Percentiles rank a stretch among this genome's conserved stretches.
These are phyloP conservation scores for Takifugu ocellatus DNA, from an alignment of 2,797 vertebrate genomes.

Conservation along the genomic window DNA sequence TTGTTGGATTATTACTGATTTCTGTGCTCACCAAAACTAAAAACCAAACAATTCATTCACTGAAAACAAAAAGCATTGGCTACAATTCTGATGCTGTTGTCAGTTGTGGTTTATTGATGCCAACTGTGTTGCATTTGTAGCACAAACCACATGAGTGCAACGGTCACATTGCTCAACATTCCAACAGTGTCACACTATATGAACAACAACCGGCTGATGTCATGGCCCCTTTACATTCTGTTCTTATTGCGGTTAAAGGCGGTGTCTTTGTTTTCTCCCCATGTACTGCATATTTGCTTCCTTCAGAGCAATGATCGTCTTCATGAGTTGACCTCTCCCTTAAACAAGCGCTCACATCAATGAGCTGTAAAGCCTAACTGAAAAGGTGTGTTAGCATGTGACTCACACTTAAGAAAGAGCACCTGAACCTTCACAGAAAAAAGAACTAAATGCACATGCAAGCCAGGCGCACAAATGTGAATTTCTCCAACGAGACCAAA, in stretches of 20 bases:
- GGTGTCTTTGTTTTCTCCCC: too few species aligned
- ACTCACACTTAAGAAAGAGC: constrained; percentile 11
- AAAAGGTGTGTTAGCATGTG: constrained; percentile 50
- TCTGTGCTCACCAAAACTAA: too few species aligned
- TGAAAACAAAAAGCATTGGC: not conserved
- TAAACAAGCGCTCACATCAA: not conserved
- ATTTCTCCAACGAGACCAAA: too few species aligned
- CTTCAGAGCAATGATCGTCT: constrained; percentile 1
- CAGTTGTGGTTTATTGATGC: not conserved
- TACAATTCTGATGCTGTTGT: not conserved
- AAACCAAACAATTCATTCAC: not conserved
- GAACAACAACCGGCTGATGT: not conserved
- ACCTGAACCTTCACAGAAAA: constrained; percentile 3
- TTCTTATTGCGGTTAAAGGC: not conserved
- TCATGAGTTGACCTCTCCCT: not conserved
- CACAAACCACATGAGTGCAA: constrained; percentile 14
- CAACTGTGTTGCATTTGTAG: not conserved
- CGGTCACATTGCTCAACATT: constrained; percentile 11
- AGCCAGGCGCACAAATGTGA: not conserved
- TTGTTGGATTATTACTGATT: too few species aligned
- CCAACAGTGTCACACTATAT: not conserved
- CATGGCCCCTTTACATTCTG: too few species aligned
- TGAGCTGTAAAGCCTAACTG: constrained; percentile 6
- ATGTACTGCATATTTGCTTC: not conserved
- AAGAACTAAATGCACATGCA: not conserved